Percentiles rank a stretch among this genome's conserved stretches.
Evolutionary conservation across 1,140 invertebrate genomes (phyloP).

Genomic region (Orussus abietinus): DNA sequence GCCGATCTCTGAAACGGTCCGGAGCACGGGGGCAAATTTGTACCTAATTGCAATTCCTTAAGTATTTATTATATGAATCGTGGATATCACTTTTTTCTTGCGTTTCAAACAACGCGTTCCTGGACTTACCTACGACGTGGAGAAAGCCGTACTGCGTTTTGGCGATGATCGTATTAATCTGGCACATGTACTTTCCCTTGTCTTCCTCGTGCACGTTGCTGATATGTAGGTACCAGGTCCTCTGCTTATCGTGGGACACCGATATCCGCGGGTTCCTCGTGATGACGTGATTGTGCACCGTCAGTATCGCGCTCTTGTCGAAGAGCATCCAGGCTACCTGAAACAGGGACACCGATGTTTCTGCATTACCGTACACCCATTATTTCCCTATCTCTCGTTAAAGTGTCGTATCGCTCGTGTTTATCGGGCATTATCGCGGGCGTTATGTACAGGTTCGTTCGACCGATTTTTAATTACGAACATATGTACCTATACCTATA

Average conservation of each 20-base stretch:
- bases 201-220: constrained; percentile 87
- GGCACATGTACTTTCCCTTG: constrained; percentile 91
- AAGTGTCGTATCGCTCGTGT: no score
- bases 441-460: no score
- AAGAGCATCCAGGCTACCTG: constrained; percentile 95
- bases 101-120: no score
- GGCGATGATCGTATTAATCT: constrained; percentile 90
- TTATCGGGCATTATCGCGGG: no score
- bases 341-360: constrained; percentile 33
- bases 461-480: no score
- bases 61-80: no score
- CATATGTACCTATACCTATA: no score
- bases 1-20: no score
- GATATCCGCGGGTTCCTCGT: constrained; percentile 87
- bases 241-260: constrained; percentile 81
- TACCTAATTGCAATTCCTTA: no score
- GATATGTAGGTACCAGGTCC: constrained; percentile 89
- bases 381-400: no score
- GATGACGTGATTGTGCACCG: constrained; percentile 89
- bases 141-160: constrained; percentile 90
- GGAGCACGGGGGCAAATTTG: no score
- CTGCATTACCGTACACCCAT: not conserved
- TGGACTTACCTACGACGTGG: constrained; percentile 90
- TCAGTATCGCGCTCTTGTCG: constrained; percentile 88
- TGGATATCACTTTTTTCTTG: no score